Conservation (phyloP, 2,888 invertebrate species). For the Allolobophora icterica region DNA sequence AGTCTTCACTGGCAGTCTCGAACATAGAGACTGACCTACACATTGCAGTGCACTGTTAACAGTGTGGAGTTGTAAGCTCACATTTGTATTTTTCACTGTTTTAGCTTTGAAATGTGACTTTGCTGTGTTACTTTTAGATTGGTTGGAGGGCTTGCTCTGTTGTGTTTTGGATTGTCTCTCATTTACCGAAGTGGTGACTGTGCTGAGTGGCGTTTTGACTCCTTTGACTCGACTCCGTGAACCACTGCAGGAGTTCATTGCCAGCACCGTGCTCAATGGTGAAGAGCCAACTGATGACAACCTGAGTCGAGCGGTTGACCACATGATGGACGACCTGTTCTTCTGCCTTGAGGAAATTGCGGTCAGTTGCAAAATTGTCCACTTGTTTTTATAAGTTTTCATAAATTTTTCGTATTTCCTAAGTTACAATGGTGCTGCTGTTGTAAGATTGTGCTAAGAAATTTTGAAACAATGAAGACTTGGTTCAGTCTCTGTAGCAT, state of each 20-base stretch:
- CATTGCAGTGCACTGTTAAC: no score
- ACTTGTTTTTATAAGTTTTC: not conserved
- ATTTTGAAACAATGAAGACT: no score
- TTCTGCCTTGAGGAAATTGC: not conserved
- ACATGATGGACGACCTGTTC: slow-evolving; percentile 4
- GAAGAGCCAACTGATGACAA: not conserved
- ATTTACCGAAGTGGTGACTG: not conserved
- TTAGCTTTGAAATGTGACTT: not conserved
- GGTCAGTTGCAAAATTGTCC: not conserved
- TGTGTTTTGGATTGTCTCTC: not conserved
- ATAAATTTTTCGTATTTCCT: not conserved
- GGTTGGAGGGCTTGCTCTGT: not conserved
- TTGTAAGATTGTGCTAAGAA: no score
- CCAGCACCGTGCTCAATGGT: not conserved
- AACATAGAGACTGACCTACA: no score
- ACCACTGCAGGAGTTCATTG: slow-evolving; percentile 13
- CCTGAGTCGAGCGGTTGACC: not conserved
- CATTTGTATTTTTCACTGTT: not conserved
- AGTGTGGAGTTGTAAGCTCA: no score
- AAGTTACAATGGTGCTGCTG: no score
- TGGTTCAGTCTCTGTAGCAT: no score
- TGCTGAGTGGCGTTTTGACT: not conserved
- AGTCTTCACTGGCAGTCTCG: not conserved
- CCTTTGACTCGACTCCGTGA: not conserved
- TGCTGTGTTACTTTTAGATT: not conserved